Evolutionary conservation across 2,113 vertebrate species (phyloP).

Genomic region (Typhlomys cinereus): DNA sequence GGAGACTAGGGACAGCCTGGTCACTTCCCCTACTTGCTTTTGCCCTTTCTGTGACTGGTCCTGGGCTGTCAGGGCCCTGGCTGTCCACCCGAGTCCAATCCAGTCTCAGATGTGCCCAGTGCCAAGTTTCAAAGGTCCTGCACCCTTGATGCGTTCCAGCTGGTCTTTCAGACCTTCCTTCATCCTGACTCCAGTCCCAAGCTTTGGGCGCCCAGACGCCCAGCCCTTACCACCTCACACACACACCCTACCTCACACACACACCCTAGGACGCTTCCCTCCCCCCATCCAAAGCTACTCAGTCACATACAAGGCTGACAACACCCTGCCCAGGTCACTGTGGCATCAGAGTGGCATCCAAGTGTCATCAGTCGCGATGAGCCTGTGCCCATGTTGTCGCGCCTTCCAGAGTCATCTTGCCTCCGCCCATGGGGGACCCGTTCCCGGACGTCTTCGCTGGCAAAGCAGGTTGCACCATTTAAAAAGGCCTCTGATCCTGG

Average conservation of each 20-base stretch:
- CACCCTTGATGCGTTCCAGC: neutral
- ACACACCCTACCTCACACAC: rapidly evolving
- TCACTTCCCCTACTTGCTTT: conserved; percentile 36
- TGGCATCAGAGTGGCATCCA: neutral
- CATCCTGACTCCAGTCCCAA: neutral
- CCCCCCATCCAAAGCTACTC: neutral
- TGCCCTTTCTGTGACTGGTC: neutral
- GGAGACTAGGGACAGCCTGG: neutral
- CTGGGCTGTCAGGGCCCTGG: neutral
- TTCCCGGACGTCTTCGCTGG: neutral
- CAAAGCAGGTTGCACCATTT: neutral
- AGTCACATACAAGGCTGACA: neutral
- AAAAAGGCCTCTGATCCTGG: neutral
- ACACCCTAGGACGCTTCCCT: neutral
- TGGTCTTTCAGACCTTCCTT: neutral
- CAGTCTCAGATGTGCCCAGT: neutral
- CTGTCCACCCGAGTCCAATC: neutral
- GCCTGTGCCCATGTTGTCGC: neutral
- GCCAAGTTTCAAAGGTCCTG: neutral
- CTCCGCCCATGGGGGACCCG: neutral
- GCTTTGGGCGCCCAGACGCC: neutral
- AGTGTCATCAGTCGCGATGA: neutral
- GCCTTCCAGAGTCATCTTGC: neutral
- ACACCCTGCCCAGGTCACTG: neutral
- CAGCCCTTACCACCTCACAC: neutral